Evolutionary conservation across 2,888 invertebrate genomes (phyloP).

Genomic region (Tupiocoris notatus): DNA sequence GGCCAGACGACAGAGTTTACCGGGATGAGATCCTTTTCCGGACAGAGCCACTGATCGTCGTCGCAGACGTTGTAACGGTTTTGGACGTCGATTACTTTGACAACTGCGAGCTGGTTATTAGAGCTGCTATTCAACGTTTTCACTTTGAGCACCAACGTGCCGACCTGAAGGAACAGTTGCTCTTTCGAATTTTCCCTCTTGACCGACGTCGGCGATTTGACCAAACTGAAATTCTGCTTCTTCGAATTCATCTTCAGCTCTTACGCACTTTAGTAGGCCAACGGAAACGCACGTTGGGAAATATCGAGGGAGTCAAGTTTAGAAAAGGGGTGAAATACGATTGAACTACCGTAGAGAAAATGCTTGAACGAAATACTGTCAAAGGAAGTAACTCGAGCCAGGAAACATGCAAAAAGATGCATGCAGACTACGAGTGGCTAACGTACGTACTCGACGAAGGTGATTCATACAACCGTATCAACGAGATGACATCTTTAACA

Average conservation of each 20-base stretch:
- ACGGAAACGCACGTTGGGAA: too few relatives aligned
- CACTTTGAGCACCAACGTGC: conserved; percentile 48
- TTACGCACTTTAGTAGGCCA: too few relatives aligned
- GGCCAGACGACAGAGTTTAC: conserved; percentile 49
- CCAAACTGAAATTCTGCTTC: conserved; percentile 31
- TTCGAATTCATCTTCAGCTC: background rate
- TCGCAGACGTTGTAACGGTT: conserved; percentile 45
- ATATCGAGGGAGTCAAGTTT: too few relatives aligned
- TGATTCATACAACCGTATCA: too few relatives aligned
- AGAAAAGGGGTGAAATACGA: too few relatives aligned
- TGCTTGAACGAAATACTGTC: too few relatives aligned
- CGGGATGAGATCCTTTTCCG: conserved; percentile 45
- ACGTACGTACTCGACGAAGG: too few relatives aligned
- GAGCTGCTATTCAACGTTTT: conserved; percentile 39
- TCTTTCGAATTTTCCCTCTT: background rate
- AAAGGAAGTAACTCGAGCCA: too few relatives aligned
- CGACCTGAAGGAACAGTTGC: conserved; percentile 23
- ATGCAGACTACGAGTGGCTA: too few relatives aligned
- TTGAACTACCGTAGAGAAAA: too few relatives aligned
- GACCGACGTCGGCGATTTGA: background rate
- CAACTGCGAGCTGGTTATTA: conserved; percentile 37
- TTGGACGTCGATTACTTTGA: conserved; percentile 48
- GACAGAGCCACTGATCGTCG: conserved; percentile 48
- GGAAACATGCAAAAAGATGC: too few relatives aligned
- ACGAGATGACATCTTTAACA: too few relatives aligned